Evolutionary conservation across 2,888 invertebrate genomes (phyloP).

Genomic region (Ennomos erosarius): DNA sequence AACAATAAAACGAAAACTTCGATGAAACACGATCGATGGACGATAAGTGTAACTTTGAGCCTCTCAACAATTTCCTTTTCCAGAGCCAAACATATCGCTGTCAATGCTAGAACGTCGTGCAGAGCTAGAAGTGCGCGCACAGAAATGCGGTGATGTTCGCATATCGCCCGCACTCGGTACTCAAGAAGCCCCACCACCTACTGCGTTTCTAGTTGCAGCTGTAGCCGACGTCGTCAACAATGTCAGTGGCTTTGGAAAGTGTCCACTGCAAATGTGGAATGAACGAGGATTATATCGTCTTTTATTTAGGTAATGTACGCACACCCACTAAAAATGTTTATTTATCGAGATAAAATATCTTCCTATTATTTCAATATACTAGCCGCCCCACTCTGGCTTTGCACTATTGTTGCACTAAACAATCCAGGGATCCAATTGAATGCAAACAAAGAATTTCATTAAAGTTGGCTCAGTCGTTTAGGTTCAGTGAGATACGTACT

Average conservation of each 20-base stretch:
- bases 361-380: no score
- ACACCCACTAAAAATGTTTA: no score
- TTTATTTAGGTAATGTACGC: conserved; percentile 64
- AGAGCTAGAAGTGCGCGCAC: conserved; percentile 72
- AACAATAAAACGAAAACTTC: no score
- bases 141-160: conserved; percentile 61
- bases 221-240: conserved; percentile 68
- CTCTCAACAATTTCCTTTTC: conserved; percentile 32
- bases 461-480: no score
- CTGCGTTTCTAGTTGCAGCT: conserved; percentile 59
- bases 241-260: conserved; percentile 56
- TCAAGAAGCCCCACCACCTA: conserved; percentile 53
- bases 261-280: conserved; percentile 70
- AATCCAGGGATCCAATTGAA: no score
- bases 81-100: conserved; percentile 72
- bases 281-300: conserved; percentile 70
- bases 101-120: conserved; percentile 67
- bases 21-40: no score
- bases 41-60: no score
- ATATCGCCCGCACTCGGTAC: conserved; percentile 47
- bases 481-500: no score
- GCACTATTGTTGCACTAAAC: no score
- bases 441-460: no score
- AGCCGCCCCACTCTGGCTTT: no score
- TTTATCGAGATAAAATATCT: no score